Conservation (phyloP, 2,888 invertebrate species). For the Xestia sexstrigata region DNA sequence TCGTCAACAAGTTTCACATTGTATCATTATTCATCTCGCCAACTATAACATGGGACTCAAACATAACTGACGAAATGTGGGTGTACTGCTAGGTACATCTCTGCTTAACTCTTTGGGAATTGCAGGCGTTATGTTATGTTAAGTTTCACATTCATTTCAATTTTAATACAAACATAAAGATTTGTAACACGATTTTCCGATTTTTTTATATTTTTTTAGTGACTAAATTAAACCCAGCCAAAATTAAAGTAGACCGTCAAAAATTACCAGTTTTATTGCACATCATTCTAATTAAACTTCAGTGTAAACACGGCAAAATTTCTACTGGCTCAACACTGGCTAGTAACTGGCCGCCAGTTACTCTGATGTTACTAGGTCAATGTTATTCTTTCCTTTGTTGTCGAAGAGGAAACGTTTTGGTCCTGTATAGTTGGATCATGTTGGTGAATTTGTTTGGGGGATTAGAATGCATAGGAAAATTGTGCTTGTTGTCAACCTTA, state of each 20-base stretch:
- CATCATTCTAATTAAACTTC: background rate
- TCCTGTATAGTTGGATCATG: background rate
- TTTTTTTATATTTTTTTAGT: no score
- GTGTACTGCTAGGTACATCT: no score
- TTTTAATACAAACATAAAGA: background rate
- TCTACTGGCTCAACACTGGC: background rate
- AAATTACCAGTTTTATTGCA: background rate
- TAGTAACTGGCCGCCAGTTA: slow-evolving; percentile 3
- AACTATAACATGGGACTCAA: no score
- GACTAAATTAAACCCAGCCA: background rate
- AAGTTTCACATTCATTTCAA: background rate
- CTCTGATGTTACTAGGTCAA: slow-evolving; percentile 29
- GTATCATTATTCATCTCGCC: no score
- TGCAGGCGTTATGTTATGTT: no score
- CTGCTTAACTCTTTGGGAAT: no score
- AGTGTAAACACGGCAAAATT: slow-evolving; percentile 1
- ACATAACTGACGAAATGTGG: no score
- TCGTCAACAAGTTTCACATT: background rate
- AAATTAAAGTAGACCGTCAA: background rate
- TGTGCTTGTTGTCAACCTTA: background rate
- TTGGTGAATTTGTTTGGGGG: background rate
- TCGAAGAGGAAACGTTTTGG: background rate
- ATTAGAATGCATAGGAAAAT: slow-evolving; percentile 11
- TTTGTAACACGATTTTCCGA: no score
- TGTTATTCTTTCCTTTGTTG: slow-evolving; percentile 31